Percentiles rank a stretch among this genome's conserved stretches.
Conservation (phyloP, 2,113 vertebrate species). For the Columba livia region DNA sequence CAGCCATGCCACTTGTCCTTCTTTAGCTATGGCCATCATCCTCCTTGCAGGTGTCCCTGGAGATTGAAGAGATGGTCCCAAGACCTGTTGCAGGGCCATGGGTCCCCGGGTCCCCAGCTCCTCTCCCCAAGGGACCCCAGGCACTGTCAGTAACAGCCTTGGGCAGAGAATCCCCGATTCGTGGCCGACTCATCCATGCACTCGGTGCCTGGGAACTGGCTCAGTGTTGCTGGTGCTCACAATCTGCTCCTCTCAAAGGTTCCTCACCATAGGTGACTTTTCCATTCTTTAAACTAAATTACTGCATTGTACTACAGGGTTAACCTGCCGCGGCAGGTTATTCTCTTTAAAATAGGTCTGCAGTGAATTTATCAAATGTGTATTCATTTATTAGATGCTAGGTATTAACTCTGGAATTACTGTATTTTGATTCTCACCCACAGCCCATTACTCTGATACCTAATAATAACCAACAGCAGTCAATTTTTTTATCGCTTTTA, state of each 20-base stretch:
- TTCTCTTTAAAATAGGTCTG: background rate
- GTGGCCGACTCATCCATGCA: background rate
- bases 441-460: background rate
- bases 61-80: background rate
- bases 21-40: background rate
- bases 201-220: background rate
- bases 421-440: background rate
- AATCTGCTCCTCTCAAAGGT: background rate
- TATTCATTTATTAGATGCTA: background rate
- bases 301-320: background rate
- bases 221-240: background rate
- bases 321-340: background rate
- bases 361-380: background rate
- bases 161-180: background rate
- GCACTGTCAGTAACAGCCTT: background rate
- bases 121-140: background rate
- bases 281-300: background rate
- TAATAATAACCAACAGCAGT: background rate
- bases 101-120: background rate
- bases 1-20: background rate
- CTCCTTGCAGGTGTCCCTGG: background rate
- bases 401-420: background rate
- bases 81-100: fast-evolving
- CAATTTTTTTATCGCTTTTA: background rate
- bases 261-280: background rate